Evolutionary conservation across 2,888 invertebrate genomes (phyloP).

Genomic region (Leptinotarsa peninsularis): DNA sequence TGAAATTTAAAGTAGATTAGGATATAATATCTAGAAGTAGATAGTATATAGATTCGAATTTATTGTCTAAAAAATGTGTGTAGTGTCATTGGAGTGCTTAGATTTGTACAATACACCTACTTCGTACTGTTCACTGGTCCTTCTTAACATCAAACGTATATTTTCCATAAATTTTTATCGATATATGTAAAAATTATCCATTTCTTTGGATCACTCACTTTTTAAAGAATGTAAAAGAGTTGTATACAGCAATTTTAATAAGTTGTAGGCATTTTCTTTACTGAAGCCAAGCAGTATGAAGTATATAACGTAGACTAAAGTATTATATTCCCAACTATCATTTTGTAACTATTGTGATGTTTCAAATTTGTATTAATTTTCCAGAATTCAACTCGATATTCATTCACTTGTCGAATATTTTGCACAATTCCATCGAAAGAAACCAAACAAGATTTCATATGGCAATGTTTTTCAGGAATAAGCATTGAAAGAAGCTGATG

Average conservation of each 20-base stretch:
- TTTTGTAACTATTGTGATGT: slow-evolving; percentile 62
- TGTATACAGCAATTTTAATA: slow-evolving; percentile 34
- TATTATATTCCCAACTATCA: slow-evolving; percentile 57
- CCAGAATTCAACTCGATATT: slow-evolving; percentile 37
- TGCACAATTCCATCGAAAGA: slow-evolving; percentile 26
- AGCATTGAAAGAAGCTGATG: not conserved
- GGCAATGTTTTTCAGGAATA: not conserved
- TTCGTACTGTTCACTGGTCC: slow-evolving; percentile 37
- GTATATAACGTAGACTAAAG: slow-evolving; percentile 51
- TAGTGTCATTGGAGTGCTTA: slow-evolving; percentile 66
- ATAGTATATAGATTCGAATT: slow-evolving; percentile 65
- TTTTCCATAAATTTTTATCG: slow-evolving; percentile 10
- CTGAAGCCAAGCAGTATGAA: slow-evolving; percentile 56
- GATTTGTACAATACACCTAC: slow-evolving; percentile 55
- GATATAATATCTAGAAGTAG: slow-evolving; percentile 64
- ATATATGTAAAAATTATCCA: slow-evolving; percentile 16
- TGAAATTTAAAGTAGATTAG: slow-evolving; percentile 63
- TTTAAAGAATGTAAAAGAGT: slow-evolving; percentile 32
- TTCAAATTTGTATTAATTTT: slow-evolving; percentile 54
- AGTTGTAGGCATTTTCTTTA: slow-evolving; percentile 26
- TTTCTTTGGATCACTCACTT: slow-evolving; percentile 20
- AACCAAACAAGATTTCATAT: slow-evolving; percentile 30
- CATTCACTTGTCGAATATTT: slow-evolving; percentile 35
- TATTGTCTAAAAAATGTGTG: slow-evolving; percentile 64
- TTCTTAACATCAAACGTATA: not conserved